Base-by-base conservation (phyloP, 2,113 vertebrate genomes). In the Lagopus leucura region DNA sequence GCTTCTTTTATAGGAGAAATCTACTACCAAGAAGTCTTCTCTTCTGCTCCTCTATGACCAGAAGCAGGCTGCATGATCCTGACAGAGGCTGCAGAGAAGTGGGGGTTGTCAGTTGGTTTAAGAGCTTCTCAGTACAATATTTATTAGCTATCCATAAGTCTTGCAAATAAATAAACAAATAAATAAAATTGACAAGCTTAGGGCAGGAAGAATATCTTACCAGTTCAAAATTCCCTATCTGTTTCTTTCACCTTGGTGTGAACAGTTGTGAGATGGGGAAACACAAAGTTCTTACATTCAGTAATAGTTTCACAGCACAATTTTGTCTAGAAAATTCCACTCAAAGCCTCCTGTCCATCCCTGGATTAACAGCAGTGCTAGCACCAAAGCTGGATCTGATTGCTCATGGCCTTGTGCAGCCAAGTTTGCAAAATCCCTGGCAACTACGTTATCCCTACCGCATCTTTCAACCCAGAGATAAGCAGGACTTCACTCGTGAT, bases 361-460 rank as follows among this genome's bases (percentile, higher is more conserved):
- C 13, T 2, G 5, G 16, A 47, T 63, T 75, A 36, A 21, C 43
- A 0, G 6, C 76, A 61, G 86, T 2, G 76, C 40, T 15, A 52
- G 60, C 65, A 30, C 20, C 50, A 16, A 5, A 0, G 6, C 28
- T 21, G 32, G 15, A 50, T 32, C 76, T 6, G 55, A 63, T 28
- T 72, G 66, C 43, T 79, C 66, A 10, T 8, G 0, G 1, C n/a
- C 25, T 38, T 57, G 15, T 16, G 43, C 45, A 10, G 75, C 40
- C 69, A 21, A 32, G 48, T 58, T 42, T 52, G 70, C 57, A 88
- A 40, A 55, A 58, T 21, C 64, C 40, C 50, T 43, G 32, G 21
- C 11, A 55, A 32, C 22, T 30, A 30, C 19, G 32, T 5, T 8
- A 52, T 69, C 42, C 32, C 21, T 0, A 0, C 38, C 36, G 22